Evolutionary conservation across 2,888 invertebrate species (phyloP).

Genomic region (Geotrupes spiniger): DNA sequence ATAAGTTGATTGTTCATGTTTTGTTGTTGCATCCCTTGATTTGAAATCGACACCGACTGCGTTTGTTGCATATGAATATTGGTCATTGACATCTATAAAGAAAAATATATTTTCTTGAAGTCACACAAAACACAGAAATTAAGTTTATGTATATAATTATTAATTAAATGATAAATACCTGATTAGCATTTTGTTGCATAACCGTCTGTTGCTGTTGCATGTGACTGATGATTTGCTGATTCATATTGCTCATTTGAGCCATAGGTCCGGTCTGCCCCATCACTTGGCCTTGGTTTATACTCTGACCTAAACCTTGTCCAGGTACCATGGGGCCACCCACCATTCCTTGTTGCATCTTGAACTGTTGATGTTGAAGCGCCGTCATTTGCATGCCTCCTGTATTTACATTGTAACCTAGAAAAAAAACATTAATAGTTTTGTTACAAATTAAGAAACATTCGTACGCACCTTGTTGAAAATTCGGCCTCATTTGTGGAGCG

Average conservation of each 20-base stretch:
- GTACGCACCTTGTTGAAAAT: constrained; percentile 51
- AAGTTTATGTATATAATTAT: too few relatives aligned
- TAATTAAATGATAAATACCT: constrained; percentile 36
- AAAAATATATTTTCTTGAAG: too few relatives aligned
- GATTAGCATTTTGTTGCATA: constrained; percentile 52
- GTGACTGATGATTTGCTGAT: constrained; percentile 53
- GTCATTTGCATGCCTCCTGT: constrained; percentile 42
- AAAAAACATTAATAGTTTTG: too few relatives aligned
- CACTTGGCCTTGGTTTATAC: constrained; percentile 36
- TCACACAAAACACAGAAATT: too few relatives aligned
- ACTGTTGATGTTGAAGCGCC: constrained; percentile 38
- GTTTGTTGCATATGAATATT: constrained; percentile 70
- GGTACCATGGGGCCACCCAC: constrained; percentile 15
- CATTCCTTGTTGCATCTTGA: constrained; percentile 24
- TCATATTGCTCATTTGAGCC: constrained; percentile 48
- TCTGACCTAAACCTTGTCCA: constrained; percentile 26
- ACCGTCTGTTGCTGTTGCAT: constrained; percentile 54
- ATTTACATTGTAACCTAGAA: constrained; percentile 23
- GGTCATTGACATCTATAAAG: constrained; percentile 56
- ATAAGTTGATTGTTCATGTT: constrained; percentile 38
- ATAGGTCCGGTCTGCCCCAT: constrained; percentile 42
- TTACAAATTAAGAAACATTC: too few relatives aligned
- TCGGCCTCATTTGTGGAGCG: constrained; percentile 53
- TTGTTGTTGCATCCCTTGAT: constrained; percentile 23
- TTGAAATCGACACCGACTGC: constrained; percentile 61